Base-by-base conservation (phyloP, 2,888 invertebrate species). In the Acronicta aceris region DNA sequence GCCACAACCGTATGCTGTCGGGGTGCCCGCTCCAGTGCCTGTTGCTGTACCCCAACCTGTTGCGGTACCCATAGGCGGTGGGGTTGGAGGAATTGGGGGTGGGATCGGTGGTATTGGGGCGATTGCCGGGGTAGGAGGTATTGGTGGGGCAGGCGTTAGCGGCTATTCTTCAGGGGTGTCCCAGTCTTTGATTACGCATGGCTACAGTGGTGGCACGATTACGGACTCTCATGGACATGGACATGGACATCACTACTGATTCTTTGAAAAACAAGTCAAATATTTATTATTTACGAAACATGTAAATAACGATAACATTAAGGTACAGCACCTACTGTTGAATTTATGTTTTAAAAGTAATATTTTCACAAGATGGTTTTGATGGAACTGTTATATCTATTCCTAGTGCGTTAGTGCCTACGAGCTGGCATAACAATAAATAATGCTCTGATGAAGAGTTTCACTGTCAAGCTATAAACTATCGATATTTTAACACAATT, bases 1-100 rank as follows among this genome's bases (percentile, higher is more conserved):
- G 0, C 95, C 95, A 0, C 95, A 95, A 58, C 95, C 95, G 10
- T 94, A 95, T 43, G 87, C 89, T 2, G 95, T 93, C 56, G 88
- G 82, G 48, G 91, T 91, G 27, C 92, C 90, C 42, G 91, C 89
- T 13, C 89, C 89, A 27, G 92, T 89, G 47, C 91, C 89, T 53
- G 93, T 88, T 1, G 85, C 88, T 71, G 89, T 90, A 65, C 95
- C 84, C 46, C 91, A 81, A 45, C 91, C 79, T 47, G 87, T 76
- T 68, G 89, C 85, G 16, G 92, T 86, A 59, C 76, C 86, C 82
- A 9, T 61, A 6, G 65, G 64, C 4, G 55, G 71, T 49, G 49
- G 69, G 47, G 4, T 65, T 10, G 50, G 74, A 6, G 33, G 61
- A 21, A 45, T 12, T 9, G 57, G 46, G n/a, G 66, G 68, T 5